Base-by-base conservation (phyloP, 1,140 invertebrate species). In the Nasonia vitripennis region DNA sequence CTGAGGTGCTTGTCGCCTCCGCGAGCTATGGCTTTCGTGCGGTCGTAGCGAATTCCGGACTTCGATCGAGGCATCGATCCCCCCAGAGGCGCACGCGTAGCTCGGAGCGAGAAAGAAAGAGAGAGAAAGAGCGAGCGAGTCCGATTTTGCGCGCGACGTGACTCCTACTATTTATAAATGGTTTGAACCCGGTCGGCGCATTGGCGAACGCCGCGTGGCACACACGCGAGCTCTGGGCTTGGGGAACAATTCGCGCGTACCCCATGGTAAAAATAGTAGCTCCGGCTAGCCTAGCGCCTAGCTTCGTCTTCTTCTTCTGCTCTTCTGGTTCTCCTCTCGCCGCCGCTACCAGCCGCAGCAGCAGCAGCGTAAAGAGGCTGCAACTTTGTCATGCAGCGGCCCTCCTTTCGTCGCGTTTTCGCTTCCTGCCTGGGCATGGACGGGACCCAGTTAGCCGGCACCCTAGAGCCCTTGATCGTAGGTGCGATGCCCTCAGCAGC, bases 251-350 rank as follows among this genome's bases (percentile, higher is more conserved):
- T 90, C 90, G 90, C 90, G 79, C 79, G 20, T 88, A 92, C 91
- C 91, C 92, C 91, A 92, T 92, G 92, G 88, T 93, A 93, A 92
- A 93, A 93, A 93, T 93, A 93, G 92, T 91, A 90, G 88, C 91
- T 89, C 88, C 91, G 91, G 90, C 89, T 87, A 91, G 81, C 87
- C 77, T 83, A 68, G 81, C 67, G 37, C 78, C 67, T 71, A 86
- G 71, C 31, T 41, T 78, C 71, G 20, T 81, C 73, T 9, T 67
- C 37, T 70, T 74, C 68, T 81, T 78, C 55, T 34, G 6, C 20
- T 68, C 23, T 20, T 70, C 55, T 41, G 17, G 6, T 45, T 75
- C 73, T 45, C 17, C 37, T 45, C 68, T 27, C 31, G 34, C 68
- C 68, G 20, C 20, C 20, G 20, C 55, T 6, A n/a, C 55, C 55